phyloP scores from a whole-genome alignment of 1,140 invertebrate species.

The Drosophila pachea region DNA sequence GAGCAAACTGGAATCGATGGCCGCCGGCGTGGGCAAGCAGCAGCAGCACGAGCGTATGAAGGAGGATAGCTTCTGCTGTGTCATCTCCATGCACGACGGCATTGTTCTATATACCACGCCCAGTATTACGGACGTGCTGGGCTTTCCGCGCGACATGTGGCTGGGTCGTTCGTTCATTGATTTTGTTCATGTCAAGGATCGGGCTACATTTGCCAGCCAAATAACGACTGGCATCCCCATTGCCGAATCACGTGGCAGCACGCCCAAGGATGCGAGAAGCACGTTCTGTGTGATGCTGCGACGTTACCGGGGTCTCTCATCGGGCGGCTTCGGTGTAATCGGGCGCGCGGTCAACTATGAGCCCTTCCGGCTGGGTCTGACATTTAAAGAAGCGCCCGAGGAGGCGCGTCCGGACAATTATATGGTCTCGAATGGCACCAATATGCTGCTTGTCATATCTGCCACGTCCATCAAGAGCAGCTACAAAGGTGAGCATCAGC shows the following conservation, averaged over 20 bases:
- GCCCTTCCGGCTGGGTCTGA: constrained; percentile 87
- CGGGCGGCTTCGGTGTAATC: constrained; percentile 82
- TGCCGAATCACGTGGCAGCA: constrained; percentile 77
- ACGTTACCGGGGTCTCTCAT: constrained; percentile 80
- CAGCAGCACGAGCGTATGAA: constrained; percentile 37
- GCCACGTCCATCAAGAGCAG: constrained; percentile 86
- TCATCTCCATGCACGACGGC: constrained; percentile 90
- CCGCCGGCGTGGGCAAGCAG: constrained; percentile 8
- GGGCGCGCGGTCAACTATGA: constrained; percentile 83
- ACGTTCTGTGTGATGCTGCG: constrained; percentile 78
- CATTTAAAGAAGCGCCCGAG: constrained; percentile 83
- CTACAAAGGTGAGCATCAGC: constrained; percentile 85
- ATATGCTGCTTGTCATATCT: constrained; percentile 85
- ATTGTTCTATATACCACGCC: constrained; percentile 88
- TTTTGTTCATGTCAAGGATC: constrained; percentile 89
- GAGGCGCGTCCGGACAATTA: constrained; percentile 72
- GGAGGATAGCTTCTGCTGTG: constrained; percentile 87
- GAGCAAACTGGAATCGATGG: constrained; percentile 58
- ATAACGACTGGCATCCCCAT: constrained; percentile 81
- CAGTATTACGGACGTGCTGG: constrained; percentile 85
- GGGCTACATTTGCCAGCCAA: constrained; percentile 82
- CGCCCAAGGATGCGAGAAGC: constrained; percentile 60
- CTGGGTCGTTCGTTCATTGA: constrained; percentile 91
- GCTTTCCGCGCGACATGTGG: constrained; percentile 91
- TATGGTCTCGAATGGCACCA: constrained; percentile 65